Base-by-base conservation (phyloP, 1,140 invertebrate species). In the Ylistrum balloti region DNA sequence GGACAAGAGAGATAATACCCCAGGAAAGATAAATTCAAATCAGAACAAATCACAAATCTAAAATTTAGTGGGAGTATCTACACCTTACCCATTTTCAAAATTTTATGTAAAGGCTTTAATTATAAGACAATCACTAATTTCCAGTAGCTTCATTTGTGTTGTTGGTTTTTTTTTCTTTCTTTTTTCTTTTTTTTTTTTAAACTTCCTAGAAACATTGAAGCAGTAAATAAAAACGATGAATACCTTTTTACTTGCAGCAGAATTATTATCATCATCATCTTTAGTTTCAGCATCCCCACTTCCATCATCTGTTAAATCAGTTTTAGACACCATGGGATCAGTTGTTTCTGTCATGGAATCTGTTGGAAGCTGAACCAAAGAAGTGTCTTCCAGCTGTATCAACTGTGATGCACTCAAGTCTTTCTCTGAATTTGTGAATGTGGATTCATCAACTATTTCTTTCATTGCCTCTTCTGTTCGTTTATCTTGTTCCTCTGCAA, bases 401-500 rank as follows among this genome's bases (percentile, higher is more conserved):
- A 74, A 17, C 56, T 74, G 56, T 74, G 56, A 74, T 28, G 56
- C 56, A 74, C 56, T 74, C 0, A 74, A 28, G 22, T 74, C 56
- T 74, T 74, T 74, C 5, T 74, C 56, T 28, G 56, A 74, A 74
- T 74, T 45, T 20, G 87, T 92, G 86, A 92, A 87, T 86, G 87
- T 90, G 48, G 90, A 91, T 86, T 92, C 91, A 20, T 92, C 88
- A 0, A 91, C 90, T 33, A 91, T 87, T 85, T 92, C 90, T 86
- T 92, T 93, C 74, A 91, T 90, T 5, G 89, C 90, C 28, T 74
- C 90, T 32, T 93, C 91, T 20, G 90, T 90, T 85, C 88, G 74
- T 22, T 88, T 90, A 22, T 92, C 90, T 38, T 91, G 91, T 28
- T 93, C 91, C 38, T 92, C 89, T 2, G 86, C 92, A 91, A 92